Percentiles rank a stretch among this genome's conserved stretches.
These are phyloP conservation scores for Xerus rutilus DNA, from an alignment of 2,797 vertebrate species.

Conservation along the genomic window DNA sequence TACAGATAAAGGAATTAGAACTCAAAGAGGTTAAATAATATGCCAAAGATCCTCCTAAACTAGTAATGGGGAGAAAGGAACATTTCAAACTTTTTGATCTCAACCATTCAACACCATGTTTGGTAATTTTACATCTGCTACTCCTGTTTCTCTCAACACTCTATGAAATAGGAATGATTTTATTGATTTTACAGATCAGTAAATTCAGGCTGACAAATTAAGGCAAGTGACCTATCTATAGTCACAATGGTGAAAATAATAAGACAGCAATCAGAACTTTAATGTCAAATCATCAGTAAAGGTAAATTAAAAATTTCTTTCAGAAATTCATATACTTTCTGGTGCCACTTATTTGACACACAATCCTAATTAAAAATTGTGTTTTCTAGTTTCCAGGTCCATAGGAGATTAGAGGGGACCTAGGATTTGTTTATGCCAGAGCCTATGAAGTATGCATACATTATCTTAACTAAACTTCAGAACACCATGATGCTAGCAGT, in stretches of 20 bases:
- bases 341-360: not conserved
- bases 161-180: not conserved
- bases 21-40: constrained; percentile 26
- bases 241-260: not conserved
- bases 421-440: constrained; percentile 11
- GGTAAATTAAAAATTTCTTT: constrained; percentile 7
- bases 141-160: constrained; percentile 25
- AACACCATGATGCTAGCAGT: constrained; percentile 9
- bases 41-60: constrained; percentile 15
- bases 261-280: not conserved
- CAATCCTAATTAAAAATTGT: constrained; percentile 9
- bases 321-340: constrained; percentile 7
- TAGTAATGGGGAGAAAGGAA: not conserved
- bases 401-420: not conserved
- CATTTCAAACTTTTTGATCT: constrained; percentile 24
- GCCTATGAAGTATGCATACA: not conserved
- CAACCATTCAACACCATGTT: not conserved
- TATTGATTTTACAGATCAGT: not conserved
- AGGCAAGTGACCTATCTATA: not conserved
- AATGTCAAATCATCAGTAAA: not conserved
- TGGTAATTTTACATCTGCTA: not conserved
- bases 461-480: not conserved
- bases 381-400: not conserved
- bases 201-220: not conserved
- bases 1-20: constrained; percentile 42